Evolutionary conservation across 1,140 invertebrate genomes (phyloP), one percentile per base, ranked within the genome.

Genomic region (Nixonia krombeini): DNA sequence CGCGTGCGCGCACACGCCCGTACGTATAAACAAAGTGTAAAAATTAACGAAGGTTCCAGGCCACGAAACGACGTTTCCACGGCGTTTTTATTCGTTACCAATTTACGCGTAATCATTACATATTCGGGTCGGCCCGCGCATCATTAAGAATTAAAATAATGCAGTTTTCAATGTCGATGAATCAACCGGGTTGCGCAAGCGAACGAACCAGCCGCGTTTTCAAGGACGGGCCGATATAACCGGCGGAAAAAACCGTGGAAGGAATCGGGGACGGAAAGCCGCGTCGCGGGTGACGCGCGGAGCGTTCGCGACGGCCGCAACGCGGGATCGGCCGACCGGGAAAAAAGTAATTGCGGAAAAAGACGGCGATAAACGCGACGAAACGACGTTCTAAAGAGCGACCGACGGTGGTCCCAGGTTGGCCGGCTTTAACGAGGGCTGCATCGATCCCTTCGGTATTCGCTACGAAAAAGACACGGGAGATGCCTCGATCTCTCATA

Each of bases 291-390:
- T 45, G 46, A 56, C 62, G 53, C 53, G 53, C 25, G 29, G 37
- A 59, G 38, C 56, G 56, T 52, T 42, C 52, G 37, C 10, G 31
- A 56, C 17, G 40, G 55, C 47, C 35, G 45, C 51, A 65, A 45
- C 66, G 65, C 42, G 31, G 46, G 40, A 44, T 7, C 56, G 45
- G 65, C 65, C 72, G 26, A 35, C 53, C 45, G n/a, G 50, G 44
- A 55, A 76, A 77, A 72, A 76, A 76, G 68, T 70, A 66, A 76
- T 73, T 59, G 68, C 59, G 70, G 70, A 73, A 75, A 75, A 75
- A 76, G 57, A 53, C 42, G 47, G 46, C 70, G 62, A 69, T 68
- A 73, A 73, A 74, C 70, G 69, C 66, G 75, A 79, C 72, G 70
- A 75, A 78, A 71, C 75, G 70, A 75, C 68, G 70, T 72, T 79